phyloP scores from a whole-genome alignment of 2,797 vertebrate genomes.

The Sebastes trivittatus region DNA sequence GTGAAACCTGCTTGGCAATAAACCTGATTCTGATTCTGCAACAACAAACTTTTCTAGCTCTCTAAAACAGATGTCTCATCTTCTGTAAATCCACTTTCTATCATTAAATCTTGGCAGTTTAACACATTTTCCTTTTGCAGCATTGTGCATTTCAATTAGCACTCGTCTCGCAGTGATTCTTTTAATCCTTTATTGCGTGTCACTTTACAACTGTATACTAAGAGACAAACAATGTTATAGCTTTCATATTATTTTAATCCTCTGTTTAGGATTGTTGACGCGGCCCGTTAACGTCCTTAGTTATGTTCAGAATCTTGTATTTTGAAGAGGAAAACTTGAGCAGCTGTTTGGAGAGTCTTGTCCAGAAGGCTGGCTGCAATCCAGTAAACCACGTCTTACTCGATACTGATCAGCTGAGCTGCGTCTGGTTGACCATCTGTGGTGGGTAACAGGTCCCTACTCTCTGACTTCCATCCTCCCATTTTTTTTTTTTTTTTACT shows the following conservation, averaged over 20 bases:
- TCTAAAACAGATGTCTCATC: background rate
- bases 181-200: background rate
- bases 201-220: no score
- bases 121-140: background rate
- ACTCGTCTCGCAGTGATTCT: background rate
- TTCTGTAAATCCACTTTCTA: background rate
- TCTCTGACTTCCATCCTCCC: slow-evolving; percentile 15
- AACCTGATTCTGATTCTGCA: background rate
- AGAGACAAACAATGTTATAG: background rate
- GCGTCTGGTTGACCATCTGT: slow-evolving; percentile 56
- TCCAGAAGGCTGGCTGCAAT: slow-evolving; percentile 42
- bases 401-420: slow-evolving; percentile 24
- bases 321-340: slow-evolving; percentile 27
- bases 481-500: background rate
- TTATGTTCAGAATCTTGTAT: slow-evolving; percentile 5
- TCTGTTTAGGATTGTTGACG: background rate
- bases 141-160: background rate
- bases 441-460: slow-evolving; percentile 31
- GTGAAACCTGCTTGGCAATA: background rate
- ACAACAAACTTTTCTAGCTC: background rate
- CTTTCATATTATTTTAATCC: background rate
- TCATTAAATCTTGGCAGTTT: background rate
- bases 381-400: slow-evolving; percentile 39
- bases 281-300: background rate
- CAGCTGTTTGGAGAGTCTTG: slow-evolving; percentile 52